A percentile compares a stretch with the other conserved stretches of the same genome.
These are phyloP conservation scores for Eurois occulta DNA, from an alignment of 2,888 invertebrate genomes.

Conservation along the genomic window DNA sequence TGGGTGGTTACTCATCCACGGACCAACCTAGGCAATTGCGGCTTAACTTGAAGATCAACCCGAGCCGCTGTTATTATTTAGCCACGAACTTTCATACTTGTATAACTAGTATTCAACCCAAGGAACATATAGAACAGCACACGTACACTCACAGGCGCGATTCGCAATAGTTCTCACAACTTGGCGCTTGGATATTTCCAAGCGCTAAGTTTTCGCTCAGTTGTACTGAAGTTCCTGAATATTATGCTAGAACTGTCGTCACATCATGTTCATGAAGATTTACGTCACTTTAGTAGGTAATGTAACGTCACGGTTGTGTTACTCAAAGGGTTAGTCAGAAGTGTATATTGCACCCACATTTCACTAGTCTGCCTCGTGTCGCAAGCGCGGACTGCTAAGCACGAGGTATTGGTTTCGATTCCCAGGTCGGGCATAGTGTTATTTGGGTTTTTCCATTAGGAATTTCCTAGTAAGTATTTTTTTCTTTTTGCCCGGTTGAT, in stretches of 20 bases:
- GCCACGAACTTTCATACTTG: not conserved
- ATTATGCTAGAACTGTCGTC: constrained; percentile 7
- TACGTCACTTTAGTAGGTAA: not conserved
- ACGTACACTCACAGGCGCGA: constrained; percentile 3
- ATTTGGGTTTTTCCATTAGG: no score
- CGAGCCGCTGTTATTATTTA: no score
- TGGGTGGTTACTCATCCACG: not conserved
- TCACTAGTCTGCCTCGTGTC: not conserved
- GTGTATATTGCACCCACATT: not conserved
- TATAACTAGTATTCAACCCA: not conserved
- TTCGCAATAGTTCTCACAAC: constrained; percentile 24
- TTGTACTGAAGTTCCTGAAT: constrained; percentile 10
- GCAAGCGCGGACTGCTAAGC: no score
- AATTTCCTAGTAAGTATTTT: no score
- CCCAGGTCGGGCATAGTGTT: no score
- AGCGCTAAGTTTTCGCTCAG: constrained; percentile 6
- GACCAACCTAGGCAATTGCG: not conserved
- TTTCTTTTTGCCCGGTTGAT: no score
- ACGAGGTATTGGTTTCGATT: no score
- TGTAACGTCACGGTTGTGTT: not conserved
- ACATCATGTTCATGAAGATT: constrained; percentile 3
- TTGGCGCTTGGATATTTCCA: constrained; percentile 22
- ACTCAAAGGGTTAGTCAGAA: not conserved
- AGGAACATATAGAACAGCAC: not conserved
- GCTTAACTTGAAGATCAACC: not conserved